Conservation (phyloP, 2,113 vertebrate species). For the Tragelaphus scriptus region DNA sequence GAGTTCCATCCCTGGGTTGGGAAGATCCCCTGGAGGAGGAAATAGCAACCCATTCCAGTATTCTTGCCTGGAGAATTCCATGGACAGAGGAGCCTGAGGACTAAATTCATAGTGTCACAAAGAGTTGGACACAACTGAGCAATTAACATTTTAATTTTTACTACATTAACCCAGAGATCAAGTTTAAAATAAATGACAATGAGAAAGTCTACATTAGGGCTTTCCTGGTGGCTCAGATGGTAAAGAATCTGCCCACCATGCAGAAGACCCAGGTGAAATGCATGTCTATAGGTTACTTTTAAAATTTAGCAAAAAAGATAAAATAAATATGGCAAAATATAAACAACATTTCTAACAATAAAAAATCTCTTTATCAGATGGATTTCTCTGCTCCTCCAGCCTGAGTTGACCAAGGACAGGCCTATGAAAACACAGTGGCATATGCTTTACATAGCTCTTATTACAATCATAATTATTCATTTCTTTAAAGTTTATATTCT, state of each 20-base stretch:
- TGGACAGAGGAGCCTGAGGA: not conserved
- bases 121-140: not conserved
- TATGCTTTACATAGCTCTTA: not conserved
- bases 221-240: not conserved
- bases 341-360: not conserved
- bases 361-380: not conserved
- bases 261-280: not conserved
- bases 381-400: not conserved
- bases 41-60: not conserved
- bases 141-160: not conserved
- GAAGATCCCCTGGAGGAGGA: not conserved
- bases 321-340: not conserved
- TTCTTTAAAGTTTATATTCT: not conserved
- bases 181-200: not conserved
- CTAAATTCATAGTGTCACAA: not conserved
- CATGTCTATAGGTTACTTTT: not conserved
- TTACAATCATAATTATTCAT: not conserved
- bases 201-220: not conserved
- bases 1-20: not conserved
- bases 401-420: not conserved
- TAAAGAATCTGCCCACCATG: rapidly evolving
- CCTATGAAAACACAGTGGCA: not conserved
- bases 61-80: not conserved
- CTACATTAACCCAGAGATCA: not conserved
- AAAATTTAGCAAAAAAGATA: not conserved